Evolutionary conservation across 23 tunicate species (phyloP).

Genomic region (Ascidia mentula): DNA sequence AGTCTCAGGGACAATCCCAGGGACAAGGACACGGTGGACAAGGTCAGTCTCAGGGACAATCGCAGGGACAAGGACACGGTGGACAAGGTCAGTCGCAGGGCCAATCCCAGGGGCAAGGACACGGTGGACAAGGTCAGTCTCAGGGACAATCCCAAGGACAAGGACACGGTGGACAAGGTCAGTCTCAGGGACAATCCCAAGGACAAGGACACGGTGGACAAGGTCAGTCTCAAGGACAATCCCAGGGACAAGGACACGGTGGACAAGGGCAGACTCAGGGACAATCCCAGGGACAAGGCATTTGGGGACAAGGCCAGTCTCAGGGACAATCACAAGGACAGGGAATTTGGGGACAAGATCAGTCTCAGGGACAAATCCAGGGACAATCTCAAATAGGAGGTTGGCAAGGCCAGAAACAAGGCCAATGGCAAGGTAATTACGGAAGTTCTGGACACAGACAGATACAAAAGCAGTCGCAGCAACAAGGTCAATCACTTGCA

Average conservation of each 20-base stretch:
- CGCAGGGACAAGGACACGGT: conserved; percentile 44
- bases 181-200: conserved; percentile 49
- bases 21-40: conserved; percentile 23
- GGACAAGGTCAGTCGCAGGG: neutral
- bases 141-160: conserved; percentile 41
- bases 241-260: conserved; percentile 55
- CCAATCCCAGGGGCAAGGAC: conserved; percentile 38
- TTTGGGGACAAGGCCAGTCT: conserved; percentile 24
- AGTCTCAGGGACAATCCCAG: conserved; percentile 55
- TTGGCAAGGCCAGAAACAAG: conserved; percentile 27
- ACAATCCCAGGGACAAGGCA: conserved; percentile 31
- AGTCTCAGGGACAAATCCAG: conserved; percentile 31
- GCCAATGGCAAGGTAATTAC: neutral
- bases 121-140: conserved; percentile 33
- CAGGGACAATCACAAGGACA: conserved; percentile 29
- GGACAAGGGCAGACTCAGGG: conserved; percentile 25
- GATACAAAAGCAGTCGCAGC: conserved; percentile 19
- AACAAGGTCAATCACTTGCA: neutral
- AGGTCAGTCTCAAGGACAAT: conserved; percentile 38
- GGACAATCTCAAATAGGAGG: conserved; percentile 4
- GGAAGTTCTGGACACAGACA: neutral
- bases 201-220: conserved; percentile 54
- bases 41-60: conserved; percentile 31
- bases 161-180: conserved; percentile 51
- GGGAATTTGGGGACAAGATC: conserved; percentile 20